Base-by-base conservation (phyloP, 2,113 vertebrate genomes). In the Heterotis niloticus region DNA sequence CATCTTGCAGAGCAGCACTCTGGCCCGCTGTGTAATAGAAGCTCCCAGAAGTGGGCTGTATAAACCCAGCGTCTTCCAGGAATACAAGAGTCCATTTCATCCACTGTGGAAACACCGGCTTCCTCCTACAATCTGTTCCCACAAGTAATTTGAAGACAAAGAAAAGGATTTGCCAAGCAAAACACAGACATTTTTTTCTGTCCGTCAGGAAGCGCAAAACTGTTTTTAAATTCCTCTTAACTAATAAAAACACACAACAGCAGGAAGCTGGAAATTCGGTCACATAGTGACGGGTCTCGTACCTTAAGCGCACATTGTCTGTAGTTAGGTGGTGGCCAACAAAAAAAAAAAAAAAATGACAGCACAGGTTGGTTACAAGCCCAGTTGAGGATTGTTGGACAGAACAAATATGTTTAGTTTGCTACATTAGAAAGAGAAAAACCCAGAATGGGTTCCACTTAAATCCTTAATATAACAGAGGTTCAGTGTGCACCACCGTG, bases 81-180 rank as follows among this genome's bases (percentile, higher is more conserved):
- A 78, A 82, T 29, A 44, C 73, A 78, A 28, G 34, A 64, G n/a
- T 69, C 70, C 70, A 64, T 76, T 79, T 76, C 23, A 66, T 51
- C 28, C 56, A 29, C 66, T 71, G 29, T 44, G 57, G 26, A 78
- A 78, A 78, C 66, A 78, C 26, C 5, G 1, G 24, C 71, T 70
- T 83, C 82, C 82, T 78, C 72, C 69, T 65, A 34, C 66, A 17
- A 16, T 13, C 24, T 16, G 76, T 79, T 83, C 79, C 65, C 76
- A 75, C 59, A 73, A 68, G 65, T 68, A 28, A 29, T 67, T 74
- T 70, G 23, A 44, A 70, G 76, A 68, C 44, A 70, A 67, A 62
- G 59, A 60, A 78, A 44, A 51, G 11, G 18, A 76, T 76, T 64
- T 77, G 79, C 79, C 79, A 83, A 83, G 44, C 60, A 73, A 80